Evolutionary conservation across 2,797 vertebrate genomes (phyloP).

Genomic region (Lophius americanus): DNA sequence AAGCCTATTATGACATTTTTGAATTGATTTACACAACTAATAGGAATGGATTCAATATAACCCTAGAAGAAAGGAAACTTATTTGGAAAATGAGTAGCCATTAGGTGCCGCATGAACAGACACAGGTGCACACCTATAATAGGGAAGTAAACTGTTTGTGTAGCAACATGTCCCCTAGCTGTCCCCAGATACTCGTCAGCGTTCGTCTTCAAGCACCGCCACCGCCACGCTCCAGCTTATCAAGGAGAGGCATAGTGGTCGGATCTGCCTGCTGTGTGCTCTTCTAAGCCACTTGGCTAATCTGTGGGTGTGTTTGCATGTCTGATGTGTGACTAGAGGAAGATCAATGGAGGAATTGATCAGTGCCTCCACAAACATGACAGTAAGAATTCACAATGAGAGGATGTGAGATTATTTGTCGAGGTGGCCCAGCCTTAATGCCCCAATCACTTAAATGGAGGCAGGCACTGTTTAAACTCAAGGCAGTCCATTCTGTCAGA

Average conservation of each 20-base stretch:
- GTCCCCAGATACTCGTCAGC: too few species aligned
- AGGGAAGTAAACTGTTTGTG: too few species aligned
- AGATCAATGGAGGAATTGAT: slow-evolving; percentile 31
- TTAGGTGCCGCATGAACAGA: too few species aligned
- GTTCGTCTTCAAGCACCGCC: slow-evolving; percentile 2
- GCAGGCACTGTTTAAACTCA: too few species aligned
- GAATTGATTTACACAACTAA: too few species aligned
- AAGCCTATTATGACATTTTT: too few species aligned
- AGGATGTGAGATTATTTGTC: not conserved
- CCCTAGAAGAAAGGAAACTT: too few species aligned
- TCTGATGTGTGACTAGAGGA: slow-evolving; percentile 18
- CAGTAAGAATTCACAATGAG: slow-evolving; percentile 6
- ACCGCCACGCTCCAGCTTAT: slow-evolving; percentile 4
- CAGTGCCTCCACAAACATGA: slow-evolving; percentile 18
- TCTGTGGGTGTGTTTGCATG: slow-evolving; percentile 24
- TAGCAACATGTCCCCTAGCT: too few species aligned
- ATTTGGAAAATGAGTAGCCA: too few species aligned
- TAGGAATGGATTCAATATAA: too few species aligned
- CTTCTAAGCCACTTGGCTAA: slow-evolving; percentile 27
- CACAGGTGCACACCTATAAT: too few species aligned
- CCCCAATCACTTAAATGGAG: not conserved
- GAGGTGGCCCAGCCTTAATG: not conserved
- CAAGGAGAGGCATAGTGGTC: not conserved
- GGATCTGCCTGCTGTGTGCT: slow-evolving; percentile 27
- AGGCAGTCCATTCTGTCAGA: too few species aligned